A percentile compares a stretch with the other conserved stretches of the same genome.
Conservation (phyloP, 2,113 vertebrate species). For the Eidolon helvum region DNA sequence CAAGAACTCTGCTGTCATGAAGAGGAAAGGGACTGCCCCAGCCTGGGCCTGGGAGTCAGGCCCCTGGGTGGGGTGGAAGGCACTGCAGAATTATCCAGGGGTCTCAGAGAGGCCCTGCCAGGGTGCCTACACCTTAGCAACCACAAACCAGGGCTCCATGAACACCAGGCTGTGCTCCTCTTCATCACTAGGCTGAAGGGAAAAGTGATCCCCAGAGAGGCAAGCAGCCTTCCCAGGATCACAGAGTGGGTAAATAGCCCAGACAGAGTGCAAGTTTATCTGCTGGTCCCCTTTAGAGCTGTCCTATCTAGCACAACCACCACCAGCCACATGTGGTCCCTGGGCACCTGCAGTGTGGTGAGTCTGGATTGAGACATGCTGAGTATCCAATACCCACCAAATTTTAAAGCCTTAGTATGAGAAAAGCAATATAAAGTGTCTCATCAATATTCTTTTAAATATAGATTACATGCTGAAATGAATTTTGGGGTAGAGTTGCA, state of each 20-base stretch:
- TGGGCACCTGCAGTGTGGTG: accelerated
- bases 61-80: too few relatives aligned
- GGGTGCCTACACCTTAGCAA: neutral
- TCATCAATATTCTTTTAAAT: neutral
- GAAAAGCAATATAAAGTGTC: neutral
- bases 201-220: neutral
- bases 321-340: neutral
- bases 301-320: too few relatives aligned
- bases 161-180: neutral
- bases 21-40: neutral
- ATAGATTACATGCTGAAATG: neutral
- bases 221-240: neutral
- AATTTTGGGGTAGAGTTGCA: neutral
- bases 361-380: accelerated
- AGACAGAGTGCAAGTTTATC: accelerated
- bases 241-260: neutral
- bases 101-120: neutral
- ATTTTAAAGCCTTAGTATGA: neutral
- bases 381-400: neutral
- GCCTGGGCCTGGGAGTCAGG: neutral
- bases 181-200: neutral
- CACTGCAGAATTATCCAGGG: neutral
- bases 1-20: neutral
- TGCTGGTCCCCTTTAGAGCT: accelerated
- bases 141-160: accelerated